These are phyloP conservation scores for Platorchestia sp. DNA, from an alignment of 1,140 invertebrate genomes.

Conservation along the genomic window DNA sequence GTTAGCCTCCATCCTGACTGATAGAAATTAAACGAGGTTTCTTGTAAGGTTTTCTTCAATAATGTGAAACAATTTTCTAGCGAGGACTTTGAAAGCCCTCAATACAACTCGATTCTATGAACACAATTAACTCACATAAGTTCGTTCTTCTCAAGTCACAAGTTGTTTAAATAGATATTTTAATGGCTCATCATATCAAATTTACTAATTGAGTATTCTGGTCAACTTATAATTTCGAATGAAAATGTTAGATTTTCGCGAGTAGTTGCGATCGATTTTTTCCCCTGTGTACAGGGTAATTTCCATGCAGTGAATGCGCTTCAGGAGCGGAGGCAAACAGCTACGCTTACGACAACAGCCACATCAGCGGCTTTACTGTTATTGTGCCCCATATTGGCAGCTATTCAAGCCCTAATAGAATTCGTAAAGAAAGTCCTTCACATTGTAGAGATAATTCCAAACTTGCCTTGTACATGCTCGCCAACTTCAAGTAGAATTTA, in stretches of 20 bases:
- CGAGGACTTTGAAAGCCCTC: not conserved
- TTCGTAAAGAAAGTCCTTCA: constrained; percentile 27
- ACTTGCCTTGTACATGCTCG: not conserved
- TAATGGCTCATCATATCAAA: not conserved
- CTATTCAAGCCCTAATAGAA: constrained; percentile 46
- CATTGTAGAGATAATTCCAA: not conserved
- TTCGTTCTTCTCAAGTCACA: no score
- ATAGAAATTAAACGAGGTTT: not conserved
- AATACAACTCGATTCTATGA: not conserved
- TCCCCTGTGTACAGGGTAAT: not conserved
- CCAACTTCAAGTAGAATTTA: not conserved
- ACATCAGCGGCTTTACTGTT: constrained; percentile 51
- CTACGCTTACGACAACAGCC: constrained; percentile 39
- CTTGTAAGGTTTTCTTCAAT: not conserved
- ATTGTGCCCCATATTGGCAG: constrained; percentile 36
- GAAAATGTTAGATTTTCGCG: not conserved
- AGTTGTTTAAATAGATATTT: not conserved
- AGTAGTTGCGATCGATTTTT: not conserved
- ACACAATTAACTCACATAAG: not conserved
- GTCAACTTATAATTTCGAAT: not conserved
- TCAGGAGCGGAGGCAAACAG: constrained; percentile 13
- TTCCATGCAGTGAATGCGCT: not conserved
- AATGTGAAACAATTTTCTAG: not conserved
- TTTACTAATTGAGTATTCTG: not conserved
- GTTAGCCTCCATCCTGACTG: not conserved